A percentile compares a stretch with the other conserved stretches of the same genome.
Conservation (phyloP, 2,797 vertebrate species). For the Malurus splendens region DNA sequence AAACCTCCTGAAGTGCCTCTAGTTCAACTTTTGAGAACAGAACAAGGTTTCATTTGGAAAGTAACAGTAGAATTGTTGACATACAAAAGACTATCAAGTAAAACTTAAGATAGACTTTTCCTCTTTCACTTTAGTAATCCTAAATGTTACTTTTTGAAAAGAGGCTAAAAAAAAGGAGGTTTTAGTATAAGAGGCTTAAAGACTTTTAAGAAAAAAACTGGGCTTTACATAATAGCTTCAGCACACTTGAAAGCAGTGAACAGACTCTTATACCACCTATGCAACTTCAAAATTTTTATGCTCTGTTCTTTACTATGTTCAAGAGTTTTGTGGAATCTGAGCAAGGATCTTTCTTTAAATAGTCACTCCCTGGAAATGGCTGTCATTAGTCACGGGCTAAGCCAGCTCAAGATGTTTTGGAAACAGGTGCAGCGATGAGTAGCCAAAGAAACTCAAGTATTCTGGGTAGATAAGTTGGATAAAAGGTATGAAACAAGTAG, state of each 20-base stretch:
- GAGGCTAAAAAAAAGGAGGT: conserved; percentile 1
- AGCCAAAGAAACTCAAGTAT: background rate
- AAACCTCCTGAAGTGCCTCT: background rate
- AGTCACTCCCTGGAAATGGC: conserved; percentile 31
- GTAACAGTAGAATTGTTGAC: background rate
- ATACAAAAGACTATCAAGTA: background rate
- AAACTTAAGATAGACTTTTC: background rate
- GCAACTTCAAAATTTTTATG: background rate
- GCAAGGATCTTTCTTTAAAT: conserved; percentile 43
- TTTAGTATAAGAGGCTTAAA: conserved; percentile 40
- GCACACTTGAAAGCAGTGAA: background rate
- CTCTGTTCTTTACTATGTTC: background rate
- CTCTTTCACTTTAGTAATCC: background rate
- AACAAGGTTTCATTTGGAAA: background rate
- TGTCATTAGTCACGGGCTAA: conserved; percentile 26
- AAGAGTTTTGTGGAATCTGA: background rate
- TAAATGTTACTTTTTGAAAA: conserved; percentile 8
- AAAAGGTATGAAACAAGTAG: background rate
- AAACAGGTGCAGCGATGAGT: conserved; percentile 29
- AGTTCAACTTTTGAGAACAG: background rate
- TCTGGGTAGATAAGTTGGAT: background rate
- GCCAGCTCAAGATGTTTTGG: conserved; percentile 31
- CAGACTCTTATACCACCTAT: background rate
- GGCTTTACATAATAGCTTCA: conserved; percentile 5
- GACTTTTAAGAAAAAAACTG: background rate